Conservation (phyloP, 2,888 invertebrate genomes). For the Muschampia plurimacula region DNA sequence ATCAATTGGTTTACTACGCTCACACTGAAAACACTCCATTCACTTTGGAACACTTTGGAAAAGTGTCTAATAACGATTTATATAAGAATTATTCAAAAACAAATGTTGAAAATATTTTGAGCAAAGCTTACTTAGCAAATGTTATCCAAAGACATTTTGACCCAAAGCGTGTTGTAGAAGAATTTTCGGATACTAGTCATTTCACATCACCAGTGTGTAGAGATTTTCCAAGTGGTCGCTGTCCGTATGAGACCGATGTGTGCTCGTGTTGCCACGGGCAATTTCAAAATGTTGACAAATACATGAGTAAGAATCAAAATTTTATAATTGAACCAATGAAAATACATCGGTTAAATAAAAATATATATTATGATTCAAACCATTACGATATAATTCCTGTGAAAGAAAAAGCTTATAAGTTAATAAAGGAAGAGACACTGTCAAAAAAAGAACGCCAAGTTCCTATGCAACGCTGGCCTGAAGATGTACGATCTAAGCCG, state of each 20-base stretch:
- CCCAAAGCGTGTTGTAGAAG: constrained; percentile 51
- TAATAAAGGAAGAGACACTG: constrained; percentile 48
- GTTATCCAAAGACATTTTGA: constrained; percentile 64
- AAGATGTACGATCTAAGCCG: constrained; percentile 51
- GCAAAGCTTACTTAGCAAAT: constrained; percentile 53
- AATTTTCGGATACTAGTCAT: constrained; percentile 58
- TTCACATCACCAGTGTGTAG: constrained; percentile 69
- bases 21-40: constrained; percentile 55
- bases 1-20: constrained; percentile 62
- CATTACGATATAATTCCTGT: constrained; percentile 73
- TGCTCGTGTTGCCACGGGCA: constrained; percentile 67
- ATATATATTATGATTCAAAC: constrained; percentile 65
- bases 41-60: constrained; percentile 9
- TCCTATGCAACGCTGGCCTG: constrained; percentile 53
- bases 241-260: constrained; percentile 56
- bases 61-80: not conserved
- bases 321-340: constrained; percentile 39
- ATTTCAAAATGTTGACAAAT: constrained; percentile 66
- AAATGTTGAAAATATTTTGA: constrained; percentile 6
- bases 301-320: constrained; percentile 46
- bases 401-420: constrained; percentile 61
- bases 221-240: constrained; percentile 48
- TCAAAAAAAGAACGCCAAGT: constrained; percentile 50
- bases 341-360: constrained; percentile 45
- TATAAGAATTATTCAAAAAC: not conserved